Base-by-base conservation (phyloP, 2,888 invertebrate genomes). In the Ypsolopha sequella region DNA sequence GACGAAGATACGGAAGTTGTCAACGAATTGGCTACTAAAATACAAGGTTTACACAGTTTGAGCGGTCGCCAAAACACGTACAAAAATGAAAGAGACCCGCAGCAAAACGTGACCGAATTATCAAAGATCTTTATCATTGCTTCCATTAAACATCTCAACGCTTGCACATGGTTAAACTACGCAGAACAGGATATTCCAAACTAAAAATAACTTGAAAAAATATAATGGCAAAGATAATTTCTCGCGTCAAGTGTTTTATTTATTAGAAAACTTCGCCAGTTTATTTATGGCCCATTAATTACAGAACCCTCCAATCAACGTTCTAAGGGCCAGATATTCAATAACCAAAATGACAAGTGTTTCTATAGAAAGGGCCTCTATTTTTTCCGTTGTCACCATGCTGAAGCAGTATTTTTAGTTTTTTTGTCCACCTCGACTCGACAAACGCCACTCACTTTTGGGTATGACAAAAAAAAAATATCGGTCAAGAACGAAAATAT, bases 321-420 rank as follows among this genome's bases (percentile, higher is more conserved):
- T 48, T 56, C 58, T 64, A 71, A 64, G 71, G 68, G 71, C 66
- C 73, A 78, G 73, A 79, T 69, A 76, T 80, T 76, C 65, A 78
- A 80, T 78, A 80, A 72, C 71, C 47, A 69, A 68, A 72, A 70
- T 65, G 63, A 67, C 77, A 76, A 75, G 70, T 70, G 57, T 61
- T 68, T 69, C 65, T 61, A 72, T 64, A 68, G 66, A 68, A 65
- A 73, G 67, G 65, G 65, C 49, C 64, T 63, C 63, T 72, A 76
- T 70, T 67, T 72, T 73, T 76, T 76, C 68, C 72, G 70, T 73
- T 80, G 80, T 81, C 80, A 76, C 73, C 66, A 66, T 64, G 65
- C 63, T 64, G 63, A 66, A 70, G 68, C 62, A 51, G 58, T 64
- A 14, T 47, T 47, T 46, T 47, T 47, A 34, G 59, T 63, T 80